Evolutionary conservation across 2,113 vertebrate genomes (phyloP).

Genomic region (Tragelaphus buxtoni): DNA sequence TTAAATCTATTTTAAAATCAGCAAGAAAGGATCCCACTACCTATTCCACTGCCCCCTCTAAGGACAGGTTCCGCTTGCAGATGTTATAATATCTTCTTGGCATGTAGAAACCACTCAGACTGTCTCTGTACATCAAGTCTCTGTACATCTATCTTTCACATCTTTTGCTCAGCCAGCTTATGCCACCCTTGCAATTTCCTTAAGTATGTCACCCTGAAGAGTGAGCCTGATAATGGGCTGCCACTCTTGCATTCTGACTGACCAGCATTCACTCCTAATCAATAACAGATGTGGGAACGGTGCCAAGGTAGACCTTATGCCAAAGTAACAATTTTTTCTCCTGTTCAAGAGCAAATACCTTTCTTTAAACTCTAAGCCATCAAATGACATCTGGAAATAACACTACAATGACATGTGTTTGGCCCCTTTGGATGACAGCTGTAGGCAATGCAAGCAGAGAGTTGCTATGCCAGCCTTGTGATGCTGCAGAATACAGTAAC

Average conservation of each 20-base stretch:
- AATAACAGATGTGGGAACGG: conserved; percentile 48
- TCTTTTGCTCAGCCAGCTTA: not conserved
- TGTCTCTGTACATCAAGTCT: not conserved
- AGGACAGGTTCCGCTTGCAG: not conserved
- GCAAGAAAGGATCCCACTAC: not conserved
- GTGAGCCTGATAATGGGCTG: conserved; percentile 4
- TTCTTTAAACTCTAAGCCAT: conserved; percentile 53
- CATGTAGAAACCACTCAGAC: not conserved
- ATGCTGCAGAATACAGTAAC: not conserved
- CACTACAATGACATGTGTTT: conserved; percentile 44
- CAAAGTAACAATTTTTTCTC: conserved; percentile 69
- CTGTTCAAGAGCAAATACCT: conserved; percentile 53
- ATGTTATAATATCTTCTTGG: not conserved
- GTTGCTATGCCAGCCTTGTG: not conserved
- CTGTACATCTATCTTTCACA: not conserved
- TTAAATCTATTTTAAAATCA: not conserved
- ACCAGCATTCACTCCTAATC: conserved; percentile 61
- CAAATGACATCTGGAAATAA: conserved; percentile 65
- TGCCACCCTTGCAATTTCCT: not conserved
- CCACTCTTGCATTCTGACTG: conserved; percentile 54
- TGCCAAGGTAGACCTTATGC: conserved; percentile 63
- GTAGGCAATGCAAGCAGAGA: conserved; percentile 15
- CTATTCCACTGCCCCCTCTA: not conserved
- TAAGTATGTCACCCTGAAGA: not conserved
- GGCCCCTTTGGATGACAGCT: conserved; percentile 11